Evolutionary conservation across 2,888 invertebrate genomes (phyloP).

Genomic region (Hirtodrosophila cameraria): DNA sequence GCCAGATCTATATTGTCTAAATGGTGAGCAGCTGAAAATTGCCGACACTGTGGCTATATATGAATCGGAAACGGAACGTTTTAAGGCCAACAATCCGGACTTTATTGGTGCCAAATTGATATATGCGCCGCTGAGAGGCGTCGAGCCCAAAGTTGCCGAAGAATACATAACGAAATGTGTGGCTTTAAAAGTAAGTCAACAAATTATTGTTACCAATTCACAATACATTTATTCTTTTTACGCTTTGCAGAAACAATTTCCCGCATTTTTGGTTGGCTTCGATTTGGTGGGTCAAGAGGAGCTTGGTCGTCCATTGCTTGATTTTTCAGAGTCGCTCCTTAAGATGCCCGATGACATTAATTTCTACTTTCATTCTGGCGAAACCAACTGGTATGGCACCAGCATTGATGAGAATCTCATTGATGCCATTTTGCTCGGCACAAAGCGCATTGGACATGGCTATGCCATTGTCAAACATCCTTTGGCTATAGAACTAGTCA

Average conservation of each 20-base stretch:
- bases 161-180: conserved; percentile 84
- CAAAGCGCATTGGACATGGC: conserved; percentile 91
- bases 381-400: conserved; percentile 90
- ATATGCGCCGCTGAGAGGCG: conserved; percentile 87
- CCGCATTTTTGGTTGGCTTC: conserved; percentile 90
- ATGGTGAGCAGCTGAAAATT: conserved; percentile 86
- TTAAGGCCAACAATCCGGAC: conserved; percentile 86
- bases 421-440: conserved; percentile 90
- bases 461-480: conserved; percentile 91
- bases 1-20: conserved; percentile 87
- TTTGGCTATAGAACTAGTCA: conserved; percentile 85
- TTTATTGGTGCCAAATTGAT: conserved; percentile 89
- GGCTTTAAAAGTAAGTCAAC: conserved; percentile 69
- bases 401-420: conserved; percentile 89
- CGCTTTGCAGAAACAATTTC: conserved; percentile 85
- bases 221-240: too few species aligned
- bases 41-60: conserved; percentile 86
- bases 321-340: conserved; percentile 86
- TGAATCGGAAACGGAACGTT: conserved; percentile 86
- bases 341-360: conserved; percentile 85
- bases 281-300: conserved; percentile 93
- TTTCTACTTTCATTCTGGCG: conserved; percentile 92
- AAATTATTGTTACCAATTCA: neutral
- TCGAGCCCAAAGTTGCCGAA: conserved; percentile 82
- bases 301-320: conserved; percentile 87